A percentile compares a stretch with the other conserved stretches of the same genome.
phyloP scores from a whole-genome alignment of 2,797 vertebrate species.

The Sardinella longiceps region DNA sequence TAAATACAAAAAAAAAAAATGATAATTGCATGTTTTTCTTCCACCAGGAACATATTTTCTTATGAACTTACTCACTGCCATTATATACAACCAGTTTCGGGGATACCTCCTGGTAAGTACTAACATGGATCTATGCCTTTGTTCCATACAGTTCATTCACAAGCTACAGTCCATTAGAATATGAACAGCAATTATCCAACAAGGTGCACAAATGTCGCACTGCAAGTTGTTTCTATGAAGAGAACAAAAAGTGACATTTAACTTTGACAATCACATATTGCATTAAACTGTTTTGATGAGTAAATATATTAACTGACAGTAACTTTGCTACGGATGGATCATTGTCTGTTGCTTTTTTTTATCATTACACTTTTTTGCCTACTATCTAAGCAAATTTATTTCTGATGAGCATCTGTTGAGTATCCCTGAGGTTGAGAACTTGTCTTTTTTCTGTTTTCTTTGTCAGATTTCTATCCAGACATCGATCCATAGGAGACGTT shows the following conservation, averaged over 20 bases:
- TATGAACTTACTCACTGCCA: conserved; percentile 96
- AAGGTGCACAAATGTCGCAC: too few species aligned
- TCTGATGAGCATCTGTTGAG: neutral
- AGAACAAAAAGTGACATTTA: too few species aligned
- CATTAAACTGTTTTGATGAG: too few species aligned
- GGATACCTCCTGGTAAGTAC: conserved; percentile 91
- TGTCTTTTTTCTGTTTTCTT: conserved; percentile 26
- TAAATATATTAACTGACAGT: too few species aligned
- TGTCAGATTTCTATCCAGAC: conserved; percentile 90
- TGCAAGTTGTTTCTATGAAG: too few species aligned
- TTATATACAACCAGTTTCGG: conserved; percentile 97
- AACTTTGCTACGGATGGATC: too few species aligned
- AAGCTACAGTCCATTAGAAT: too few species aligned
- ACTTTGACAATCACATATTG: too few species aligned
- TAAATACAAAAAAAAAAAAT: too few species aligned
- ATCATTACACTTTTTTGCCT: neutral
- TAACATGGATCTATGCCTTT: neutral
- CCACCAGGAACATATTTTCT: conserved; percentile 88
- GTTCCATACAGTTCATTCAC: neutral
- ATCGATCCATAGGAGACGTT: conserved; percentile 85
- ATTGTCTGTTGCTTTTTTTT: too few species aligned
- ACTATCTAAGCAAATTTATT: neutral
- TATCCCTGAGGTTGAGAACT: neutral
- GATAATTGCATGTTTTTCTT: neutral
- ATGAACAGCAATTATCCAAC: too few species aligned